Percentiles rank a stretch among this genome's conserved stretches.
These are phyloP conservation scores for Augochlora pura DNA, from an alignment of 1,140 invertebrate species.

Conservation along the genomic window DNA sequence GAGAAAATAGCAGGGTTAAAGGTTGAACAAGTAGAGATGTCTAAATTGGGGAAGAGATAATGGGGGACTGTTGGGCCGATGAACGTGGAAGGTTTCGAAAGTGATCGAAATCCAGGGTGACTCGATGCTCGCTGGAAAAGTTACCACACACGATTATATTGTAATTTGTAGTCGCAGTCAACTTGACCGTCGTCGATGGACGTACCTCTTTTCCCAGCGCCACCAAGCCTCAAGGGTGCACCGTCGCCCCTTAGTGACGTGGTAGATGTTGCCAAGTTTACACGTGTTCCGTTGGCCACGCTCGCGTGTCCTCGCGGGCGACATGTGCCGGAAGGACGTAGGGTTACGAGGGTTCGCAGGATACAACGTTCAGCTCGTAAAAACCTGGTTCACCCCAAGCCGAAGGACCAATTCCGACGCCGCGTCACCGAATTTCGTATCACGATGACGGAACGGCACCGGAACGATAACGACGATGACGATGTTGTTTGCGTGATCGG, in stretches of 20 bases:
- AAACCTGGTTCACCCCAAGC: conserved; percentile 62
- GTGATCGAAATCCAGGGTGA: too few relatives aligned
- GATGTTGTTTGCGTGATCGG: conserved; percentile 66
- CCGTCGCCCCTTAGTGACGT: conserved; percentile 57
- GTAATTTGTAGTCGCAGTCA: neutral
- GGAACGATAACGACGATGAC: conserved; percentile 58
- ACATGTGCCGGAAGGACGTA: conserved; percentile 25
- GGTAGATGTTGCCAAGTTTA: conserved; percentile 48
- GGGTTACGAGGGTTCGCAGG: neutral
- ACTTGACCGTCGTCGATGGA: conserved; percentile 66
- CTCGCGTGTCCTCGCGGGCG: conserved; percentile 6
- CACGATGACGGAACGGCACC: conserved; percentile 65
- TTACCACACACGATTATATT: conserved; percentile 3
- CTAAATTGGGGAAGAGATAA: too few relatives aligned
- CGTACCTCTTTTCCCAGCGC: conserved; percentile 72
- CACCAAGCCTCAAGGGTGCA: conserved; percentile 58
- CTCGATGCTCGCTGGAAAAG: neutral
- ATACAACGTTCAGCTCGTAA: conserved; percentile 42
- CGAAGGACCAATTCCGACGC: conserved; percentile 39
- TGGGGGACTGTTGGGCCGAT: too few relatives aligned
- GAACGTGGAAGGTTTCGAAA: too few relatives aligned
- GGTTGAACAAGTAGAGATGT: too few relatives aligned
- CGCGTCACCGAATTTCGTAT: conserved; percentile 67
- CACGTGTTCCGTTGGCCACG: conserved; percentile 20
- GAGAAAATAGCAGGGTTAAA: too few relatives aligned